Conservation (phyloP, 2,888 invertebrate genomes). For the Philereme vetulata region DNA sequence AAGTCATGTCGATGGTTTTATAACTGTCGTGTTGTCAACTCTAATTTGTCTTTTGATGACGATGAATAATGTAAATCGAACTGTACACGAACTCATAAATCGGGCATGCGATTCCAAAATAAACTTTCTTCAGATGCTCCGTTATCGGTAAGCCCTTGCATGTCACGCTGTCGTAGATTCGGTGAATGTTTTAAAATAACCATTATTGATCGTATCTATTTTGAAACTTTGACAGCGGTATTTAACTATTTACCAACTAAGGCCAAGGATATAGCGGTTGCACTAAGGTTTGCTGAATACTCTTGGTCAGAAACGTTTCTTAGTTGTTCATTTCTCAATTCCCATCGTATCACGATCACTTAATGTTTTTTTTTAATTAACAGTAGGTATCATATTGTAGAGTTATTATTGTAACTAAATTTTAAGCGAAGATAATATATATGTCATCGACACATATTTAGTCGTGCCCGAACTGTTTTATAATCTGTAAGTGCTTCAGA, state of each 20-base stretch:
- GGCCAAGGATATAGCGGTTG: slow-evolving; percentile 8
- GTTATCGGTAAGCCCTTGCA: slow-evolving; percentile 38
- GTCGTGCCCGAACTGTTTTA: slow-evolving; percentile 2
- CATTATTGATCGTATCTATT: slow-evolving; percentile 19
- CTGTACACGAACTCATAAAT: slow-evolving; percentile 45
- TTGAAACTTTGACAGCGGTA: slow-evolving; percentile 17
- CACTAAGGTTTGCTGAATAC: background rate
- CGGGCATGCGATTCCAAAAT: slow-evolving; percentile 58
- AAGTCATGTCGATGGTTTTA: slow-evolving; percentile 8
- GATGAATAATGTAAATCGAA: slow-evolving; percentile 48
- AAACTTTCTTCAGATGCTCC: slow-evolving; percentile 38
- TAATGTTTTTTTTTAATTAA: too few species aligned
- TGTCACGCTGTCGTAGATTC: slow-evolving; percentile 25
- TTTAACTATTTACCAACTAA: slow-evolving; percentile 4
- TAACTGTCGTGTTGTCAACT: slow-evolving; percentile 21
- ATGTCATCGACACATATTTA: slow-evolving; percentile 36
- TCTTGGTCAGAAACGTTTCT: background rate
- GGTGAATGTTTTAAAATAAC: slow-evolving; percentile 24
- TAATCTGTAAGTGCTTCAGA: slow-evolving; percentile 25
- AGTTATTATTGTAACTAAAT: too few species aligned
- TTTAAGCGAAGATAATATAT: background rate
- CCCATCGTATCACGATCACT: too few species aligned
- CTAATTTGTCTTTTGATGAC: slow-evolving; percentile 28
- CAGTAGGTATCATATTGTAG: too few species aligned
- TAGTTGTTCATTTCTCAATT: too few species aligned